Evolutionary conservation across 2,888 invertebrate genomes (phyloP), one percentile per base, ranked within the genome.

Genomic region (Teleogryllus oceanicus): DNA sequence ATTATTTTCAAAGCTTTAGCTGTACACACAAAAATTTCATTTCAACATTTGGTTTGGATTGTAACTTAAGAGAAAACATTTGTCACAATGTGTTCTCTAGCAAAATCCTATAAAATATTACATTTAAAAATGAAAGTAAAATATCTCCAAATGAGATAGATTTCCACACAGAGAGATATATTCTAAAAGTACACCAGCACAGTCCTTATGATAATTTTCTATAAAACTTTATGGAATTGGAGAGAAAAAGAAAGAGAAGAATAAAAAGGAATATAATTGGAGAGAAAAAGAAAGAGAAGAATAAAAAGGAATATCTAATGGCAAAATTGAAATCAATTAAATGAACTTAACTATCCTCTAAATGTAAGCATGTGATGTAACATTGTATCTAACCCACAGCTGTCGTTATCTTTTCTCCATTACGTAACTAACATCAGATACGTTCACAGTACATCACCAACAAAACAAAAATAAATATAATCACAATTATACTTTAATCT

Each of bases 1-100:
- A 62, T 62, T 62, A 62, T 62, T 18, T 62, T 62, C 62, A 62
- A 62, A 62, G 62, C 62, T 16, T 62, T 62, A 62, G 62, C 62
- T 62, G 62, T 62, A 62, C 62, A 62, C 62, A 62, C 62, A 62
- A 62, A 18, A 62, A 4, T 62, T 62, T 62, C 10, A 62, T 62
- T 62, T 62, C 18, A 18, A 62, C 62, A 62, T 62, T 62, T 62
- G 62, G 10, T 18, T 62, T 4, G 62, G 18, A 62, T 62, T 62
- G 18, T 62, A 18, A 62, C 62, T 62, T 13, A 62, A 62, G 62
- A 62, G 16, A 62, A 62, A 62, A 62, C 62, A 62, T 62, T 16
- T 37, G 24, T 37, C 24, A 13, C 62, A 62, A 18, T 62, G 18
- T 62, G 16, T 16, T 62, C 62, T 62, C 18, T 18, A 62, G 62